These are phyloP conservation scores for Tragelaphus imberbis DNA, from an alignment of 2,113 vertebrate species.

Conservation along the genomic window DNA sequence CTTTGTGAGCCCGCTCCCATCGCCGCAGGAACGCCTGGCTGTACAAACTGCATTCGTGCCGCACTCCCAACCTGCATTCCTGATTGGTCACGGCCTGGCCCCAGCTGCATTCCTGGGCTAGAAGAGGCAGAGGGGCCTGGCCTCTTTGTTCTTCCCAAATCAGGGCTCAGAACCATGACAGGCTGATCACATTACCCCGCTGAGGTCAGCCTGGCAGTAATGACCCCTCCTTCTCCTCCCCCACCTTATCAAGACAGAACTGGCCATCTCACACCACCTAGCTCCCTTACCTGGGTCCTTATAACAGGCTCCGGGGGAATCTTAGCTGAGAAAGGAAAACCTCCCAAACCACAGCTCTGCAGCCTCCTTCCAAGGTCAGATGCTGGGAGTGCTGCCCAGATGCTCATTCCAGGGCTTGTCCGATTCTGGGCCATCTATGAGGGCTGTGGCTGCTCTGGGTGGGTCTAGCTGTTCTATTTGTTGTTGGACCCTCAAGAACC, in stretches of 20 bases:
- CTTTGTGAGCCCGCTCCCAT: slow-evolving; percentile 57
- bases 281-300: slow-evolving; percentile 35
- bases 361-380: background rate
- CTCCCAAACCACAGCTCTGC: background rate
- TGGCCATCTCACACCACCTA: background rate
- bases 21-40: slow-evolving; percentile 64
- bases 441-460: background rate
- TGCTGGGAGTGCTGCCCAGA: background rate
- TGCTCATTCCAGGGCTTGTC: background rate
- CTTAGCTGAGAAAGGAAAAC: background rate
- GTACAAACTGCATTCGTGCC: slow-evolving; percentile 62
- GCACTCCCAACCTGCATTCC: slow-evolving; percentile 71
- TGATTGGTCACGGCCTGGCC: slow-evolving; percentile 72
- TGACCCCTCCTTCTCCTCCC: background rate
- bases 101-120: slow-evolving; percentile 71
- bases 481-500: background rate
- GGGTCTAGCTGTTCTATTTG: background rate
- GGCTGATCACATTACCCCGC: slow-evolving; percentile 67
- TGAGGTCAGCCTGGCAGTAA: slow-evolving; percentile 48
- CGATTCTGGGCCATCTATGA: background rate
- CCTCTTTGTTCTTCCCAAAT: slow-evolving; percentile 73
- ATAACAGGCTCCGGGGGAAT: rapidly evolving
- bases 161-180: slow-evolving; percentile 70
- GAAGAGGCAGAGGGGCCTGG: slow-evolving; percentile 63
- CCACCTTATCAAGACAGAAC: background rate